These are phyloP conservation scores for Pica pica DNA, from an alignment of 2,113 vertebrate genomes.

Conservation along the genomic window DNA sequence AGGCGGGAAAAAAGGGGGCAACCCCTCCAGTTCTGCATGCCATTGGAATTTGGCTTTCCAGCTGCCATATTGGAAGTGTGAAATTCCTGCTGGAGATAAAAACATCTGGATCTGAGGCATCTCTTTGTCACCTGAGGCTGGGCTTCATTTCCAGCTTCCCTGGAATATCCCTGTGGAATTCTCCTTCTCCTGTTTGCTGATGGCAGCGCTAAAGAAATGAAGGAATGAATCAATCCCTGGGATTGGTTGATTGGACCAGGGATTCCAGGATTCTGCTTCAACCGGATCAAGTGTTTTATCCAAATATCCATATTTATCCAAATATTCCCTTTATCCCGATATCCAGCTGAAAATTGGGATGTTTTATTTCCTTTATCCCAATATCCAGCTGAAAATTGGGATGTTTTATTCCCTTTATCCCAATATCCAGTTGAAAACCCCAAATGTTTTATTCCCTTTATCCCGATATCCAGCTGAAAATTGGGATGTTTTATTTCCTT, in stretches of 20 bases:
- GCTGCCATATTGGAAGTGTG: background rate
- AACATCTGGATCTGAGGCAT: background rate
- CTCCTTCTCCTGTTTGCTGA: background rate
- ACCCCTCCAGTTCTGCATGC: accelerated
- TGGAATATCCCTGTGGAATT: background rate
- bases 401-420: background rate
- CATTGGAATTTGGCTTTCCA: background rate
- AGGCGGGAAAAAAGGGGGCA: accelerated
- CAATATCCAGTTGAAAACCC: background rate
- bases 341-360: background rate
- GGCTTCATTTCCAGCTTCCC: background rate
- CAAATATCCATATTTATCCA: background rate
- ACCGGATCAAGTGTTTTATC: background rate
- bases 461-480: background rate
- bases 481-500: no score
- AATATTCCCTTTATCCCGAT: background rate
- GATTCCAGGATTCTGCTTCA: background rate
- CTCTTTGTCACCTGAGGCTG: background rate
- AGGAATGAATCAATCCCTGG: background rate
- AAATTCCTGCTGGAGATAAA: background rate
- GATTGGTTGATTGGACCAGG: no score
- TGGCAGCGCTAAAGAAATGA: accelerated
- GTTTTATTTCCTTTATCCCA: background rate
- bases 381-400: no score
- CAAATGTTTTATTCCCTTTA: accelerated